Evolutionary conservation across 2,888 invertebrate species (phyloP), one percentile per base, ranked within the genome.

Genomic region (Cephalotes varians): DNA sequence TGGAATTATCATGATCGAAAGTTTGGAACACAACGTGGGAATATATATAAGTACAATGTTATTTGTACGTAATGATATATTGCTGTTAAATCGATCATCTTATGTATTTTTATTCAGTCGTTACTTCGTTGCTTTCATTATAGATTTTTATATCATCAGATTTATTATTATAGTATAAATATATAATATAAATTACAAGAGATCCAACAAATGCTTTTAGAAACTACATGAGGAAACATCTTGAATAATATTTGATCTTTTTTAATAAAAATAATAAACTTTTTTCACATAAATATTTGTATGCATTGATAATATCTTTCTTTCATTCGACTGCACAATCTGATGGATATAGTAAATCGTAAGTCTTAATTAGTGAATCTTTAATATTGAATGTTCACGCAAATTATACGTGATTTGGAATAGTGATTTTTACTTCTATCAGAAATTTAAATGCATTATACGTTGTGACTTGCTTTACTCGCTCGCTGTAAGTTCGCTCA

Each of bases 21-120:
- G 18, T 49, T 49, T 31, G 60, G 60, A 74, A 10, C 47, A 31
- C 60, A 21, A 60, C 47, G 21, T 49, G 12, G 15, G 12, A 6
- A 73, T 3, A 34, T 15, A 21, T n/a, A 73, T 62, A 65, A 49
- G 51, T 76, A 65, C 15, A 37, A 74, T 51, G 6, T 37, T 47
- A 56, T 60, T 31, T 21, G 31, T 31, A 15, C 7, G 28, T 49
- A 18, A 37, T 76, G 44, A 31, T 58, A 15, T 21, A 34, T 54
- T 37, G 37, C n/a, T 49, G 25, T 40, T 25, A 3, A 51, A 31
- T 72, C 15, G 15, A 1, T 58, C 18, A n/a, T 37, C 6, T 37
- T 71, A 34, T 15, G 15, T 56, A 10, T 0, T 25, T 34, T 71
- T 25, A 2, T 25, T 34, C 9, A 51, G 34, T 34, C 21, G 18